These are phyloP conservation scores for Cantharis nigra DNA, from an alignment of 2,888 invertebrate species.

Conservation along the genomic window DNA sequence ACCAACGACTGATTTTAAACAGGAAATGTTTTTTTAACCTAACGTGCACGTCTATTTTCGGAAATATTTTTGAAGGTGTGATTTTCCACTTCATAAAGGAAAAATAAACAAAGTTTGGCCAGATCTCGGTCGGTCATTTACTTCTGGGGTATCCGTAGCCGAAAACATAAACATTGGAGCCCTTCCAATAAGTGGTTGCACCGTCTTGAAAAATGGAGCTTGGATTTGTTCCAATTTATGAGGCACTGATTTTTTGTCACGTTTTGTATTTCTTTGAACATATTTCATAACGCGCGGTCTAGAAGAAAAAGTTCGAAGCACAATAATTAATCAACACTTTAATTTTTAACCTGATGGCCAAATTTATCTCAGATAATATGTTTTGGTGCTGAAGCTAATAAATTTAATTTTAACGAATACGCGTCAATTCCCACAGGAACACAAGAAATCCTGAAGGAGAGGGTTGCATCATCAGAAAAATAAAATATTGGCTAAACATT, in stretches of 20 bases:
- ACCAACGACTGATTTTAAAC: neutral
- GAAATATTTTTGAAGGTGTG: neutral
- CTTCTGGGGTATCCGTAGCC: neutral
- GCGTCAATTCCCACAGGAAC: neutral
- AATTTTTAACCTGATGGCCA: neutral
- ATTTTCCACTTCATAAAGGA: neutral
- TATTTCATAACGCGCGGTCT: neutral
- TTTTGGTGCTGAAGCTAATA: neutral
- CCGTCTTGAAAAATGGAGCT: neutral
- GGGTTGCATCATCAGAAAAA: slow-evolving; percentile 16
- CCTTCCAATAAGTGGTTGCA: neutral
- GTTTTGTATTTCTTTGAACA: neutral
- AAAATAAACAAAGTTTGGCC: neutral
- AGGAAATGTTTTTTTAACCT: neutral
- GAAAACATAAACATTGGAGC: neutral
- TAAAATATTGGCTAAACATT: slow-evolving; percentile 20
- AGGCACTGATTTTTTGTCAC: neutral
- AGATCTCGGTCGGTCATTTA: neutral
- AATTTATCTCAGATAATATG: neutral
- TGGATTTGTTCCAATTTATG: neutral
- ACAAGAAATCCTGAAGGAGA: neutral
- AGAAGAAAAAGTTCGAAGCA: neutral
- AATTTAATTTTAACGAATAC: slow-evolving; percentile 10
- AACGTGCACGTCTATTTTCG: neutral
- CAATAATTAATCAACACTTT: neutral